Conservation (phyloP, 1,140 invertebrate genomes). For the Drosophila pectinifera region DNA sequence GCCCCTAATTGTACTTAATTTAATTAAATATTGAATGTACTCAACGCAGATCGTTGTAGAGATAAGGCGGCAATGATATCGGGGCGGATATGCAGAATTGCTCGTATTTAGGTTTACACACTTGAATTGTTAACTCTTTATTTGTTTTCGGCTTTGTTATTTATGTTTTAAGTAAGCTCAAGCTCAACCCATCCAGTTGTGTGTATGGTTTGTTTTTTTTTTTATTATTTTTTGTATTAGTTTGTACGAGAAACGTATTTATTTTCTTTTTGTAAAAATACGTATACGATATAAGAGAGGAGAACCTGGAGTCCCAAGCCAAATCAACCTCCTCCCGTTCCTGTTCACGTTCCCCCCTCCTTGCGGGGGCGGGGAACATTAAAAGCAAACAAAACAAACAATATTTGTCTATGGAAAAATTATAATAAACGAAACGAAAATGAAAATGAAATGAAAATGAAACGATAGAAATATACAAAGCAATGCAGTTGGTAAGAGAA, state of each 20-base stretch:
- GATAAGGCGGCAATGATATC: conserved; percentile 4
- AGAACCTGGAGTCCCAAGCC: conserved; percentile 17
- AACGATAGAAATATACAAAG: conserved; percentile 29
- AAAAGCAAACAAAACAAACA: conserved; percentile 21
- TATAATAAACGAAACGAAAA: conserved; percentile 42
- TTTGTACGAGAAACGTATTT: conserved; percentile 7
- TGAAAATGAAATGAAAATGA: conserved; percentile 17
- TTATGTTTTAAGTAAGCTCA: conserved; percentile 72
- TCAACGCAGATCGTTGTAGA: neutral
- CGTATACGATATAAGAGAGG: conserved; percentile 28
- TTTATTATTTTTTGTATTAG: conserved; percentile 15
- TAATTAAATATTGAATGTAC: conserved; percentile 6
- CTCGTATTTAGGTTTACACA: conserved; percentile 26
- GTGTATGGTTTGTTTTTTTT: conserved; percentile 23
- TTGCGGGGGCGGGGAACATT: conserved; percentile 10
- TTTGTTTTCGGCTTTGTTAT: conserved; percentile 70
- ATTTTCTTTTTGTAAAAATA: conserved; percentile 31
- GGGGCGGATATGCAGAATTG: conserved; percentile 8
- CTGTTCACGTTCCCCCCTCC: conserved; percentile 14
- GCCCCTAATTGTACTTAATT: conserved; percentile 22
- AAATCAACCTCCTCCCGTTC: conserved; percentile 18
- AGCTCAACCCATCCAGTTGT: too few species aligned
- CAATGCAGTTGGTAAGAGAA: conserved; percentile 27
- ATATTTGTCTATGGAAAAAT: conserved; percentile 68
- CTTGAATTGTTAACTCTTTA: conserved; percentile 67